Percentiles rank a stretch among this genome's conserved stretches.
Evolutionary conservation across 2,797 vertebrate species (phyloP).

Genomic region (Passerculus sandwichensis): DNA sequence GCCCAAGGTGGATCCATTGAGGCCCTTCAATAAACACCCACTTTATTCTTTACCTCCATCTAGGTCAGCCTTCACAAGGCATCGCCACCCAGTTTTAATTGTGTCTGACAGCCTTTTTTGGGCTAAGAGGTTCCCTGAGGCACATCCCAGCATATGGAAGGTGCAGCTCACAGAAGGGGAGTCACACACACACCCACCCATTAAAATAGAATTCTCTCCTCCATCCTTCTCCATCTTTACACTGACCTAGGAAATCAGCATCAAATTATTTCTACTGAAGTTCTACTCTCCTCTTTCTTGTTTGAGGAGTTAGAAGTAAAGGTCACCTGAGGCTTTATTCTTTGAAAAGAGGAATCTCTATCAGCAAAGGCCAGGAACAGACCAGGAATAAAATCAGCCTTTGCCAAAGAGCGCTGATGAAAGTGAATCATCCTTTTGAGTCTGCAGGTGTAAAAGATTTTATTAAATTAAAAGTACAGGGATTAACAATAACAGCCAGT

Average conservation of each 20-base stretch:
- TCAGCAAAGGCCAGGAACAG: not conserved
- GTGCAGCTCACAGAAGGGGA: not conserved
- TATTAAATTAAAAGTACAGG: conserved; percentile 32
- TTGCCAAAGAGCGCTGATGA: not conserved
- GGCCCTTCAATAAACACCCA: not conserved
- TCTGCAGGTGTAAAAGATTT: not conserved
- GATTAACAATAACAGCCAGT: conserved; percentile 21
- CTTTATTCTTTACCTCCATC: not conserved
- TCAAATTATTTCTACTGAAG: not conserved
- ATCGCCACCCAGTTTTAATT: not conserved
- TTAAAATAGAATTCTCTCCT: not conserved
- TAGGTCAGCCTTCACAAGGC: not conserved
- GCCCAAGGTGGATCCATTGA: not conserved
- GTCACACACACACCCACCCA: rapidly evolving
- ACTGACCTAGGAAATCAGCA: not conserved
- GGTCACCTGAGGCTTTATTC: not conserved
- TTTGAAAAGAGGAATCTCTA: conserved; percentile 16
- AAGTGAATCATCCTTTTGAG: conserved; percentile 1
- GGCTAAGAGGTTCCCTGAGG: not conserved
- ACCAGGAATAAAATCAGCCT: conserved; percentile 6
- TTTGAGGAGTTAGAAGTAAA: not conserved
- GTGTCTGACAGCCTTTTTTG: not conserved
- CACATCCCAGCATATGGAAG: not conserved
- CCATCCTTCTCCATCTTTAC: not conserved
- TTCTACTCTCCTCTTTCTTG: not conserved